phyloP scores from a whole-genome alignment of 2,797 vertebrate species.

The Myripristis jacobus region DNA sequence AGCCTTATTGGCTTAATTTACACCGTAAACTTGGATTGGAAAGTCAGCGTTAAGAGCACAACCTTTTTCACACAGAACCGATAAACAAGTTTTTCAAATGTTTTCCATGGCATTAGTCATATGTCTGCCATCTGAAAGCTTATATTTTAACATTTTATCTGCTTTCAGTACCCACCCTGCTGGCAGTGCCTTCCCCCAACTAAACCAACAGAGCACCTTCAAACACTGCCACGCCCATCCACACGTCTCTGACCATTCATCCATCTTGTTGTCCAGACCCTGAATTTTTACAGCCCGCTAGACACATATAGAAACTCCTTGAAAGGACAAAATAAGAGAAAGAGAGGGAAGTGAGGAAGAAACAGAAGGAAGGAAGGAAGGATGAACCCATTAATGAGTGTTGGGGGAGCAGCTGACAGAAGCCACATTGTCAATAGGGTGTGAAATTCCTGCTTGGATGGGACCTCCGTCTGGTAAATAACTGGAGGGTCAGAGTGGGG shows the following conservation, averaged over 20 bases:
- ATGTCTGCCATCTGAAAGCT: conserved; percentile 15
- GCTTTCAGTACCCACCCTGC: conserved; percentile 48
- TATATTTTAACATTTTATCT: conserved; percentile 30
- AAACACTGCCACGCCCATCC: conserved; percentile 43
- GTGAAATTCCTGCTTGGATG: conserved; percentile 82
- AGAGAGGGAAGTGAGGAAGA: conserved; percentile 38
- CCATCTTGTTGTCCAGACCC: conserved; percentile 45
- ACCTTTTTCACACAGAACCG: conserved; percentile 21
- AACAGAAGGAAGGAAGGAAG: conserved; percentile 66
- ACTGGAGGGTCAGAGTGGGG: conserved; percentile 60
- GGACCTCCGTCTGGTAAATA: conserved; percentile 78
- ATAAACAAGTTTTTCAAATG: conserved; percentile 58
- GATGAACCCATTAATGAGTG: conserved; percentile 73
- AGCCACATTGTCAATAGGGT: conserved; percentile 82
- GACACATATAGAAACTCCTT: conserved; percentile 46
- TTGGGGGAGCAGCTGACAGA: conserved; percentile 79
- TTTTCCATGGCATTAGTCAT: conserved; percentile 42
- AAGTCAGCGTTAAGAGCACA: conserved; percentile 32
- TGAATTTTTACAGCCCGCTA: conserved; percentile 43
- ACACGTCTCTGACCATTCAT: conserved; percentile 52
- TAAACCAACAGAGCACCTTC: conserved; percentile 57
- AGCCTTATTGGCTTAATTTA: conserved; percentile 13
- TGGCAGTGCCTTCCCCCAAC: conserved; percentile 36
- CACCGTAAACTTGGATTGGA: conserved; percentile 25
- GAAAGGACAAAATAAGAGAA: conserved; percentile 50